Base-by-base conservation (phyloP, 2,888 invertebrate species). In the Ligdia adustata region DNA sequence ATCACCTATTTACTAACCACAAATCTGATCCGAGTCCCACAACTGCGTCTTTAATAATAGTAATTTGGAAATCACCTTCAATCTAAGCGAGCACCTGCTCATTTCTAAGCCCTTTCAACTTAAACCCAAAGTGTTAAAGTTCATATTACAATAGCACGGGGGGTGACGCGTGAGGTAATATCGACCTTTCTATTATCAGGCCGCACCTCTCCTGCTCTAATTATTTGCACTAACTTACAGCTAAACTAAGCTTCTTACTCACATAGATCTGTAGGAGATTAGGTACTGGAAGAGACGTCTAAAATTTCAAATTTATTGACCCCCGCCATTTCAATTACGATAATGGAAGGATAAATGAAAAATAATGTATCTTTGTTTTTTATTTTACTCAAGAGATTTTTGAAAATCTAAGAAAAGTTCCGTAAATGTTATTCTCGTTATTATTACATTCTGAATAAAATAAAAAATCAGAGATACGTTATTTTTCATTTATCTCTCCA, bases 141-240 rank as follows among this genome's bases (percentile, higher is more conserved):
- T 32, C 15, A 26, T 4, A n/a, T 16, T 38, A 2, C 6, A 6
- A 7, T 4, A 9, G 16, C 9, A 27, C 14, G 24, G 24, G 29
- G 27, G 32, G 11, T 4, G 28, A 32, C 37, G 26, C 39, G 49
- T 52, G 37, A 52, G 44, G 7, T n/a, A 22, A 22, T 66, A 69
- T 60, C 42, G 57, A 61, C 62, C 59, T 60, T 58, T 53, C 62
- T 57, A 57, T 60, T 60, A 47, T 49, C 43, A 52, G 32, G 52
- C 52, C 45, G 50, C 57, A 63, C 70, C 69, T 69, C 69, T 69
- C 64, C 62, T 53, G 61, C 61, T 60, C 56, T 71, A 75, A 75
- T 75, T 75, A 75, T 75, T 74, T 73, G 69, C 63, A 64, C 69
- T 67, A 72, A 73, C 66, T 72, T 68, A 67, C 70, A 68, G 69